Evolutionary conservation across 2,797 vertebrate species (phyloP), one percentile per base, ranked within the genome.

Genomic region (Crocidura indochinensis): DNA sequence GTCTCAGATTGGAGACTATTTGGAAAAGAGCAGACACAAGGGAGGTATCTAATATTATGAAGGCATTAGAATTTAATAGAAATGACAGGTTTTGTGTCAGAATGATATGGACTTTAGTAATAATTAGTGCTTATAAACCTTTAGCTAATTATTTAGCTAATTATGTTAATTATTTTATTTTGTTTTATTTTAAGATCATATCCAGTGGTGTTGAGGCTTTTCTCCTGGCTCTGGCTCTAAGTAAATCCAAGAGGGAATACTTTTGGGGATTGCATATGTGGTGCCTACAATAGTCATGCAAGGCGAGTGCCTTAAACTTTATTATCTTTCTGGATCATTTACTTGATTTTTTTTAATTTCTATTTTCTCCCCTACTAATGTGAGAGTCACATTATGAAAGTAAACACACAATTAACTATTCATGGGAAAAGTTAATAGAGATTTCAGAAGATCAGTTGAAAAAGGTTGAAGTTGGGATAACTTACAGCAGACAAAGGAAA

Each of bases 361-460:
- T 19, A 8, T 92, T 92, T 84, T 24, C 67, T 84, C 22, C 19
- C 62, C 20, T 62, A 49, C 90, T 81, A 69, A 53, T 62, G 3
- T 22, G n/a, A 93, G 74, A 93, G 73, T 22, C 56, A 31, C 20
- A 29, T 47, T 26, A 27, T 10, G 3, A 8, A 65, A 47, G 75
- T 6, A 22, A 46, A 73, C 22, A 14, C 38, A 72, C 3, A 72
- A 10, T 44, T 72, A 5, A 24, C 17, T 60, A 17, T 60, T 60
- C 19, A 20, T 15, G 56, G 56, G 22, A 60, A 60, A 19, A 22
- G 56, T 19, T 8, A 20, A 22, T 60, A 60, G 56, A 26, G 3
- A 60, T 60, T 69, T 14, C 8, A 53, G 14, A 64, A 77, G 27
- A 56, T 56, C 0, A 53, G 11, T 76, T 84, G 29, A 47, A 87